Percentiles rank a stretch among this genome's conserved stretches.
phyloP scores from a whole-genome alignment of 64 coral and sea anemone species.

The Trachythela sp. region DNA sequence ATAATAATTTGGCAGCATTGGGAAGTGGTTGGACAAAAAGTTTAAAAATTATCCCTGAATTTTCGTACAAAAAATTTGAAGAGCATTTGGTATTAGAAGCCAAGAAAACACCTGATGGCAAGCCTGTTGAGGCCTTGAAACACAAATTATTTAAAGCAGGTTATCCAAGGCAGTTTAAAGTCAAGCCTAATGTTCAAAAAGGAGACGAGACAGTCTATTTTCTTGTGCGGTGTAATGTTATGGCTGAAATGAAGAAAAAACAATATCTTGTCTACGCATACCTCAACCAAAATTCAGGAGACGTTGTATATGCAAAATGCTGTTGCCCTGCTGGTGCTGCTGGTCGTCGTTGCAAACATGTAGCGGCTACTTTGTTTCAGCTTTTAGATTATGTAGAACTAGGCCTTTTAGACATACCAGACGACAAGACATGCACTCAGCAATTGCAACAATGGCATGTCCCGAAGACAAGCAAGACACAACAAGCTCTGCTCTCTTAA shows the following conservation, averaged over 20 bases:
- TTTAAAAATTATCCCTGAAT: not conserved
- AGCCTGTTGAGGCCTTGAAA: not conserved
- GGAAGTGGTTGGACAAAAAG: not conserved
- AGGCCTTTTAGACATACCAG: not conserved
- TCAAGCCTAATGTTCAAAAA: not conserved
- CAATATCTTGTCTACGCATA: not conserved
- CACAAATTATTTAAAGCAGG: not conserved
- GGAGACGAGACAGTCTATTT: not conserved
- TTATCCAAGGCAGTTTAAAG: too few species aligned
- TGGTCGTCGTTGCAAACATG: conserved; percentile 38
- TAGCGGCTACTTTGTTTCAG: conserved; percentile 35
- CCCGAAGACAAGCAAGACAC: not conserved
- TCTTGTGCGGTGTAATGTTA: not conserved
- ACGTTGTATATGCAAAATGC: not conserved
- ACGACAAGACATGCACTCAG: conserved; percentile 28
- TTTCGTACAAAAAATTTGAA: not conserved
- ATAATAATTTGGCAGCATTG: not conserved
- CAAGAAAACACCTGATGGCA: not conserved
- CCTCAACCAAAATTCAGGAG: not conserved
- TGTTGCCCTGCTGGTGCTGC: conserved; percentile 13
- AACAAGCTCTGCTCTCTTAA: not conserved
- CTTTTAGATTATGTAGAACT: conserved; percentile 5
- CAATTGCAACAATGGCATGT: not conserved
- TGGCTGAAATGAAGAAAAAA: conserved; percentile 19
- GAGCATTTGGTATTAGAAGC: not conserved